Evolutionary conservation across 2,888 invertebrate genomes (phyloP), one percentile per base, ranked within the genome.

Genomic region (Tenthredo distinguenda): DNA sequence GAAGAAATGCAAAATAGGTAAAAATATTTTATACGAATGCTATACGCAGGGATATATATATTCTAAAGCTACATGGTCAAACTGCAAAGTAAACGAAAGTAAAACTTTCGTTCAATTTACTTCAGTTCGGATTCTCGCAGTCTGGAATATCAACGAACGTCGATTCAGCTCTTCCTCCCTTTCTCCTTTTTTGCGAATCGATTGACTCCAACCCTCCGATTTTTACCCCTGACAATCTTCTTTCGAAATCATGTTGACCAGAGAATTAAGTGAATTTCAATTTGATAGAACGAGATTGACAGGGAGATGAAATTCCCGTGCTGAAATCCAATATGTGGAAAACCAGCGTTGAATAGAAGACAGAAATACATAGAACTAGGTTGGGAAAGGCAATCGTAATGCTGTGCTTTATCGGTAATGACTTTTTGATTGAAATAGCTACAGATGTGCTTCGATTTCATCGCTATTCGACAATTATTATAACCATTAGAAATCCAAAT

Each of bases 81-180:
- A 77, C 55, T 77, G 31, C 37, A 18, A 77, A 77, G 34, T 34
- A 18, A 77, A 77, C 77, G 77, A 77, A 77, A 77, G 77, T 55
- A 47, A 76, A 76, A 76, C 76, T 76, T 47, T 76, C 31, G 15
- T 31, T 31, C 40, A 31, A 43, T 31, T 77, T 77, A 47, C 15
- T 26, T 26, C 1, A 10, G 1, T 15, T 15, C 47, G 15, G 47
- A 47, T 50, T 18, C 12, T 77, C 55, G 68, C 68, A 34, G 34
- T 31, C 15, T 10, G 34, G 34, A 68, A 68, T 34, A 34, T 68
- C 15, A 68, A 68, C 68, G 34, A 68, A 68, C 21, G 21, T 62
- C 26, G 12, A 26, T 62, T 62, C 21, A 31, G 26, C 62, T 62
- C 62, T 62, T 31, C 26, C 26, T 26, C 26, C 2, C 26, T 62